Evolutionary conservation across 1,140 invertebrate genomes (phyloP), one percentile per base, ranked within the genome.

Genomic region (Augochlora pura): DNA sequence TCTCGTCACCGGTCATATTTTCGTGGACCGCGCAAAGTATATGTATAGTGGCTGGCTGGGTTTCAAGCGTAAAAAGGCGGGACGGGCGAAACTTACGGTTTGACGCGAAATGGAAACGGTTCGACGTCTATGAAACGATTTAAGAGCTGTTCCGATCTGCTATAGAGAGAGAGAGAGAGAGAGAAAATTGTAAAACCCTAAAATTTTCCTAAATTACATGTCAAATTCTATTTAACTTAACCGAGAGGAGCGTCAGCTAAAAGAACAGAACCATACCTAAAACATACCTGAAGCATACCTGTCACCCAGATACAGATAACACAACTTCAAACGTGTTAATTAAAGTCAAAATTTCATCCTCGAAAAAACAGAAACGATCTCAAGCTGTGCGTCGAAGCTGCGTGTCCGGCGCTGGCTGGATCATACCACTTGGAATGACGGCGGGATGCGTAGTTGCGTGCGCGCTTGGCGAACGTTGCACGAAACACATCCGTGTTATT

Each of bases 51-150:
- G 2, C 42, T 46, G 14, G 42, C 42, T 7, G 39, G 39, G 3
- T 42, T 10, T 7, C 39, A 32, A 42, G 62, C 80, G 63, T 72
- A 81, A 81, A n/a, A 81, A 81, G 69, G 80, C 76, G 57, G 54
- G 80, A 78, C 78, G 68, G 68, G 67, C 23, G 64, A 78, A 81
- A 81, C 63, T 59, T 63, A 23, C 80, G 78, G 74, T 65, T 72
- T 49, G n/a, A 59, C 57, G 69, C 65, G 73, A 59, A 25, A 71
- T 73, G 62, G 80, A 78, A 82, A 82, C 78, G 73, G 80, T 70
- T 57, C 75, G 69, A 78, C 67, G 32, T 64, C 54, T 54, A 76
- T 79, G 79, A 82, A 79, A 65, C 80, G 76, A 82, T 82, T 78
- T 73, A 68, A 81, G 75, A 71, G 68, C 62, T 72, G 77, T 77